A percentile compares a stretch with the other conserved stretches of the same genome.
Conservation (phyloP, 1,140 invertebrate species). For the Listronotus oregonensis region DNA sequence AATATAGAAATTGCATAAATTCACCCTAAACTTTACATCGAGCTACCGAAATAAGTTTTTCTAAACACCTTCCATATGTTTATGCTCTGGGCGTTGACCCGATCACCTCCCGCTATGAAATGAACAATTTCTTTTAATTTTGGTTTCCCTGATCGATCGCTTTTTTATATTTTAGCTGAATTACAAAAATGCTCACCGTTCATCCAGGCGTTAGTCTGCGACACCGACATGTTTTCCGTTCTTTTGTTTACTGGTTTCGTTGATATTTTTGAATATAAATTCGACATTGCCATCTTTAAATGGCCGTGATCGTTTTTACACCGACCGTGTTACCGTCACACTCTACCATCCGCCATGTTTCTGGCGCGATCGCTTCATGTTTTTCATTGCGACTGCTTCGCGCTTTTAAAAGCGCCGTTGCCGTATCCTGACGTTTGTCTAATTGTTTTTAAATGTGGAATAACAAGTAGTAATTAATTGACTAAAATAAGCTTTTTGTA, state of each 20-base stretch:
- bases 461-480: too few relatives aligned
- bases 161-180: not conserved
- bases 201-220: constrained; percentile 81
- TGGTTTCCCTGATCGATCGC: not conserved
- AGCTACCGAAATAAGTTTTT: not conserved
- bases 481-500: too few relatives aligned
- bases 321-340: constrained; percentile 18
- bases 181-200: constrained; percentile 68
- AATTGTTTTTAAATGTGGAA: too few relatives aligned
- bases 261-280: constrained; percentile 74
- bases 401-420: too few relatives aligned
- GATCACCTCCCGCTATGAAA: not conserved
- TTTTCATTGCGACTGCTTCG: too few relatives aligned
- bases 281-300: constrained; percentile 68
- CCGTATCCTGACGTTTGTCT: too few relatives aligned
- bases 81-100: constrained; percentile 8
- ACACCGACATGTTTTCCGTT: constrained; percentile 73
- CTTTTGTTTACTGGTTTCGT: constrained; percentile 70
- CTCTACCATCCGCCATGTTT: constrained; percentile 39
- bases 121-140: not conserved
- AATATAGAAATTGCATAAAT: too few relatives aligned
- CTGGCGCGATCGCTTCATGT: too few relatives aligned
- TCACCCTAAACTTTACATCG: too few relatives aligned
- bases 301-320: not conserved
- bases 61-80: constrained; percentile 15